A percentile compares a stretch with the other conserved stretches of the same genome.
phyloP scores from a whole-genome alignment of 2,888 invertebrate species.

The Panopea generosa region DNA sequence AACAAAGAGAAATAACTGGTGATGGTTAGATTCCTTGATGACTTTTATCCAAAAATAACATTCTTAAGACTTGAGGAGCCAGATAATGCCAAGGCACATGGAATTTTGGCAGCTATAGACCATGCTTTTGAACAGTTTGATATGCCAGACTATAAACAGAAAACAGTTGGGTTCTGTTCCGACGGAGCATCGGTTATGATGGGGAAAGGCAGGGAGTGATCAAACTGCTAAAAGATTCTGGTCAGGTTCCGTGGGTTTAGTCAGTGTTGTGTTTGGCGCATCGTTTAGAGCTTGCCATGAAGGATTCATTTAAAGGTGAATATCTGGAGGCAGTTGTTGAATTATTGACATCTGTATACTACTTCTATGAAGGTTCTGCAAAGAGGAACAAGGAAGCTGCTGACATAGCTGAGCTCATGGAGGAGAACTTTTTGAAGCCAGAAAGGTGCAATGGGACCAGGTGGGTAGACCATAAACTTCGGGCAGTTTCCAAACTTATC shows the following conservation, averaged over 20 bases:
- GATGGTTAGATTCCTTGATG: constrained; percentile 13
- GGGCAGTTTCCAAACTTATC: constrained; percentile 17
- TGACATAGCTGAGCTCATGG: constrained; percentile 38
- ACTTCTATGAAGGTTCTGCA: constrained; percentile 52
- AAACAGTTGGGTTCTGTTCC: constrained; percentile 34
- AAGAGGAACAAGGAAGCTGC: constrained; percentile 45
- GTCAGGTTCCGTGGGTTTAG: constrained; percentile 25
- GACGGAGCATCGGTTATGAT: constrained; percentile 37
- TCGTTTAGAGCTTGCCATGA: constrained; percentile 32
- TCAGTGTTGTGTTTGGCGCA: constrained; percentile 33
- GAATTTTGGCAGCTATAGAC: constrained; percentile 9
- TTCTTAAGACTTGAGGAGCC: constrained; percentile 22
- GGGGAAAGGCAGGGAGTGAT: constrained; percentile 27
- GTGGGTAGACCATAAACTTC: constrained; percentile 49
- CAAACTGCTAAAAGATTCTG: constrained; percentile 8
- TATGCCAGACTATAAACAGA: constrained; percentile 20
- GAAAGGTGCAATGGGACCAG: constrained; percentile 49
- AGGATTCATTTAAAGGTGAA: constrained; percentile 39
- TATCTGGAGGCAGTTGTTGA: constrained; percentile 47
- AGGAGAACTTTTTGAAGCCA: constrained; percentile 45
- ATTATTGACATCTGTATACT: constrained; percentile 27
- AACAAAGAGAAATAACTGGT: constrained; percentile 30
- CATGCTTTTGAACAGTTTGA: constrained; percentile 12
- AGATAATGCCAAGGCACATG: constrained; percentile 14
- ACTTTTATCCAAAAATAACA: constrained; percentile 12